Percentiles rank a stretch among this genome's conserved stretches.
phyloP scores from a whole-genome alignment of 2,888 invertebrate genomes.

The Argyra leucocephala region DNA sequence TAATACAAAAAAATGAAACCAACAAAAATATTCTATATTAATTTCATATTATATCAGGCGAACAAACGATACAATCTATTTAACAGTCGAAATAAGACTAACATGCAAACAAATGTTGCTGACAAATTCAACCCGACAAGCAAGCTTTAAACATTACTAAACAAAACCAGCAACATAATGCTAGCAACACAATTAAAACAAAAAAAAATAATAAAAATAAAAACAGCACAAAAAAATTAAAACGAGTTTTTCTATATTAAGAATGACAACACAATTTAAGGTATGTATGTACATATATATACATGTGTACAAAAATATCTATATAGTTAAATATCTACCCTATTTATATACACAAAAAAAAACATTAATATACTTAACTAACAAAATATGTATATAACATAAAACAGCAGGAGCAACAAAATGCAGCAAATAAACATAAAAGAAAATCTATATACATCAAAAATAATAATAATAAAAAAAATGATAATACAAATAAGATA shows the following conservation, averaged over 20 bases:
- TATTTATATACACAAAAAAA: conserved; percentile 7
- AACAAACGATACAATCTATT: conserved; percentile 34
- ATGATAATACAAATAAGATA: conserved; percentile 24
- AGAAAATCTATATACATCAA: conserved; percentile 14
- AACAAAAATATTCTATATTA: background rate
- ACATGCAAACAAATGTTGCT: conserved; percentile 43
- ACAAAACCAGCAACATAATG: conserved; percentile 1
- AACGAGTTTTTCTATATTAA: background rate
- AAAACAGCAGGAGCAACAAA: conserved; percentile 12
- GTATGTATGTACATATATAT: background rate
- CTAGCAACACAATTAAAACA: conserved; percentile 5
- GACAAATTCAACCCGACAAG: conserved; percentile 33
- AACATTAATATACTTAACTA: conserved; percentile 24
- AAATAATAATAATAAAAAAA: conserved; percentile 17
- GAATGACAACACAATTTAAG: background rate
- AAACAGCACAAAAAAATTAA: too few relatives aligned
- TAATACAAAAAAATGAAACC: background rate
- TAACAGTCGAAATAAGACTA: conserved; percentile 45
- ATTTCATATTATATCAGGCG: background rate
- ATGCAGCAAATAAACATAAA: background rate
- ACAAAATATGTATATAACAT: too few relatives aligned
- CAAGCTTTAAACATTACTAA: conserved; percentile 24
- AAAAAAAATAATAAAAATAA: too few relatives aligned
- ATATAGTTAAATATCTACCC: too few relatives aligned
- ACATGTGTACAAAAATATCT: too few relatives aligned